Conservation (phyloP, 2,888 invertebrate species). For the Drosophila parthenogenetica region DNA sequence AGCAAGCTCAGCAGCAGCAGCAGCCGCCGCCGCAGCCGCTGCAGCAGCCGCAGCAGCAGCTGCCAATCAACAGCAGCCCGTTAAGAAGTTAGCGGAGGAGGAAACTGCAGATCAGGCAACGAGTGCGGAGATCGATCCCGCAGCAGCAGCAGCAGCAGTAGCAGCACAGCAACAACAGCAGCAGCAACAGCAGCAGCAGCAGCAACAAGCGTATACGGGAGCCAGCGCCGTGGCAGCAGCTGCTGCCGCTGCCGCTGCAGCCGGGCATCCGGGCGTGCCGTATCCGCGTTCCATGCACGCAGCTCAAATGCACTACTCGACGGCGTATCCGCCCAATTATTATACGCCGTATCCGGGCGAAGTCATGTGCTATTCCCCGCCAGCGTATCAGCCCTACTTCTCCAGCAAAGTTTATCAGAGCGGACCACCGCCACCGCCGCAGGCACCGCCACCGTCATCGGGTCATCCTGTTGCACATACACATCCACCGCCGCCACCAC, state of each 20-base stretch:
- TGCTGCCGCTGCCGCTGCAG: slow-evolving; percentile 83
- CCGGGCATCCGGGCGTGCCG: slow-evolving; percentile 83
- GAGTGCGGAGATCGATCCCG: slow-evolving; percentile 64
- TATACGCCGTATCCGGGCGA: slow-evolving; percentile 85
- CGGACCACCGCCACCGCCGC: slow-evolving; percentile 78
- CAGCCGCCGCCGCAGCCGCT: slow-evolving; percentile 62
- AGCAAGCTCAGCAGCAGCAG: slow-evolving; percentile 58
- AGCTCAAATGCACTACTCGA: slow-evolving; percentile 85
- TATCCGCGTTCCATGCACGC: slow-evolving; percentile 84
- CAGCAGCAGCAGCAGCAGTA: slow-evolving; percentile 51
- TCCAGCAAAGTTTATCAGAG: slow-evolving; percentile 86
- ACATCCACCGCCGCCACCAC: slow-evolving; percentile 77
- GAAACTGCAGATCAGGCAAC: slow-evolving; percentile 62
- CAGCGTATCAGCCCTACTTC: slow-evolving; percentile 86
- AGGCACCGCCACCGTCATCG: slow-evolving; percentile 81
- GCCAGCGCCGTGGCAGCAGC: slow-evolving; percentile 80
- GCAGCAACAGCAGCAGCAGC: slow-evolving; percentile 69
- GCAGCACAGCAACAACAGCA: slow-evolving; percentile 64
- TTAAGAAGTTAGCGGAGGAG: slow-evolving; percentile 77
- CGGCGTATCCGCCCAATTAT: slow-evolving; percentile 85
- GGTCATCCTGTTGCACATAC: slow-evolving; percentile 73
- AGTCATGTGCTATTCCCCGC: slow-evolving; percentile 86
- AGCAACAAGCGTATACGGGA: slow-evolving; percentile 80
- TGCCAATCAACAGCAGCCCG: slow-evolving; percentile 64
- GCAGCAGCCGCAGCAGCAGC: slow-evolving; percentile 75